Percentiles rank a stretch among this genome's conserved stretches.
phyloP scores from a whole-genome alignment of 1,140 invertebrate species.

The Mesaphorura yosii region DNA sequence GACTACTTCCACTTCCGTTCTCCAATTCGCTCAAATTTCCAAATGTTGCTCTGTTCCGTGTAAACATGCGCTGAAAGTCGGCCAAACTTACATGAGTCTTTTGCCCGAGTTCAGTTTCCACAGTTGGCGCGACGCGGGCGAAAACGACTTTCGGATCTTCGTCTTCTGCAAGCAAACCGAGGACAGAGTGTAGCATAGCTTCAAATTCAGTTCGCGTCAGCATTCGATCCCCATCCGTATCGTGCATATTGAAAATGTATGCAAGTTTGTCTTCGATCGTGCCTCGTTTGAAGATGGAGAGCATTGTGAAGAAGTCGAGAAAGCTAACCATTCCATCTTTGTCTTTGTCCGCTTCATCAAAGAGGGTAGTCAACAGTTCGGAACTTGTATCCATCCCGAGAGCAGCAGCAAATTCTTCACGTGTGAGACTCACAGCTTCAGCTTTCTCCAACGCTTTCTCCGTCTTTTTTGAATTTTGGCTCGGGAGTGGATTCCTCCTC shows the following conservation, averaged over 20 bases:
- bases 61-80: too few species aligned
- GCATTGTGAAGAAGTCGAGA: constrained; percentile 49
- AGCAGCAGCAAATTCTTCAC: constrained; percentile 49
- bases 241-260: constrained; percentile 50
- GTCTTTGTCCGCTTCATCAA: constrained; percentile 44
- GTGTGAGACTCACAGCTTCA: constrained; percentile 44
- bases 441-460: constrained; percentile 39
- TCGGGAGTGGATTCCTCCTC: too few species aligned
- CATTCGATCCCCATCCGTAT: constrained; percentile 41
- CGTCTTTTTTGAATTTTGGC: too few species aligned
- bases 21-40: too few species aligned
- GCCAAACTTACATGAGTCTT: too few species aligned
- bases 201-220: constrained; percentile 39
- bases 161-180: constrained; percentile 30
- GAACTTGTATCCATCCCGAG: constrained; percentile 44
- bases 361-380: constrained; percentile 42
- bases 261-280: constrained; percentile 44
- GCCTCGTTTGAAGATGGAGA: constrained; percentile 50
- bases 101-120: too few species aligned
- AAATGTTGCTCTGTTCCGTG: too few species aligned
- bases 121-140: too few species aligned
- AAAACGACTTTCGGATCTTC: neutral
- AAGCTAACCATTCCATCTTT: constrained; percentile 53
- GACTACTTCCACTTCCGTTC: too few species aligned
- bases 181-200: constrained; percentile 38